These are phyloP conservation scores for Megaustenia siamemsis DNA, from an alignment of 2,888 invertebrate genomes.

Conservation along the genomic window DNA sequence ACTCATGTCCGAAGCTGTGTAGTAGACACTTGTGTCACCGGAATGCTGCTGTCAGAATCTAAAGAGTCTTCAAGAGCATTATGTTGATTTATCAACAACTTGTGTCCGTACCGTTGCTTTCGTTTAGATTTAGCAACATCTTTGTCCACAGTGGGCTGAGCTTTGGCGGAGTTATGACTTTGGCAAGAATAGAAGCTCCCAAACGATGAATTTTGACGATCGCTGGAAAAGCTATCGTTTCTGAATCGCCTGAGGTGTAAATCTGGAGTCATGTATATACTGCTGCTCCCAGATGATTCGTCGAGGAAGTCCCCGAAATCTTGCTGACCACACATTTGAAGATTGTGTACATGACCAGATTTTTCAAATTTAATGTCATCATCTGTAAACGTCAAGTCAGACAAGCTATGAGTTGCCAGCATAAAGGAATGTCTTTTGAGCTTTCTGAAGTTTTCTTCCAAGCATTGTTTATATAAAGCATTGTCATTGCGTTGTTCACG, in stretches of 20 bases:
- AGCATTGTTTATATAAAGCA: neutral
- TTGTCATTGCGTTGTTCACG: neutral
- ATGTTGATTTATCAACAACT: no score
- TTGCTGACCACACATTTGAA: no score
- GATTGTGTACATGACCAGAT: no score
- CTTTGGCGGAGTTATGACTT: neutral
- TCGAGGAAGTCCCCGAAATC: neutral
- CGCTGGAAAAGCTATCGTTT: constrained; percentile 5
- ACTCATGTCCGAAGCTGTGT: constrained; percentile 19
- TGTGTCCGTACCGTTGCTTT: neutral
- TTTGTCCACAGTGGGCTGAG: no score
- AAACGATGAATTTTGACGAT: constrained; percentile 23
- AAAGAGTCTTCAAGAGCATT: neutral
- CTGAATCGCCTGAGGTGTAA: neutral
- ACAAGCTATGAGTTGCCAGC: constrained; percentile 36
- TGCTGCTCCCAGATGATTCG: neutral
- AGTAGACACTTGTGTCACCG: constrained; percentile 9
- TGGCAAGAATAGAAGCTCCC: constrained; percentile 47
- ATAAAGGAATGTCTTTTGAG: constrained; percentile 19
- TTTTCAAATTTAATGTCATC: neutral
- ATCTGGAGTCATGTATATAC: neutral
- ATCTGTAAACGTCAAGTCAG: constrained; percentile 10
- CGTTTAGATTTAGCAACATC: neutral
- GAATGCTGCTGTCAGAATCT: constrained; percentile 1
- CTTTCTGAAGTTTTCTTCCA: neutral